Conservation (phyloP, 2,888 invertebrate genomes). For the Fragum fragum region DNA sequence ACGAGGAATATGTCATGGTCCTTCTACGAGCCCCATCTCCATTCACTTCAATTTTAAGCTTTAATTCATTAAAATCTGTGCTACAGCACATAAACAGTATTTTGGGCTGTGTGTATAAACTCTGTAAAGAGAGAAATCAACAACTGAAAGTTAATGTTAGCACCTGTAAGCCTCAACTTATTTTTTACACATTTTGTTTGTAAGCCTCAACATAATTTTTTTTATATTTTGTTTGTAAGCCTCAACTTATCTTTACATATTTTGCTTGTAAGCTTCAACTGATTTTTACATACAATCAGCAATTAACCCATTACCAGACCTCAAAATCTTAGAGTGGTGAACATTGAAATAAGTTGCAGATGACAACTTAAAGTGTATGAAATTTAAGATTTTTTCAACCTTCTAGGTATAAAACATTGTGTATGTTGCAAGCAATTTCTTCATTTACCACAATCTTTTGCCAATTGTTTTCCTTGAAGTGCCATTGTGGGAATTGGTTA, state of each 20-base stretch:
- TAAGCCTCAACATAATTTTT: neutral
- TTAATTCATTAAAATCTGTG: constrained; percentile 47
- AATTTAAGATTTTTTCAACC: too few species aligned
- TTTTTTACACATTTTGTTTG: neutral
- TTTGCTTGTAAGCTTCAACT: neutral
- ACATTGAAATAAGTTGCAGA: too few species aligned
- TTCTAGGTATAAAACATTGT: too few species aligned
- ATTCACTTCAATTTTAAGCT: constrained; percentile 1
- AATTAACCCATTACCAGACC: too few species aligned
- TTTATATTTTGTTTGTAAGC: neutral
- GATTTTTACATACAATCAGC: too few species aligned
- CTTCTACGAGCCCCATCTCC: neutral
- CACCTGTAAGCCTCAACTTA: neutral
- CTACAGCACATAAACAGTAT: constrained; percentile 68
- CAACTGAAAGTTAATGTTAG: neutral
- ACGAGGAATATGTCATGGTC: constrained; percentile 19
- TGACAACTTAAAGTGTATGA: too few species aligned
- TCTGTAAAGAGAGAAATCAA: constrained; percentile 53
- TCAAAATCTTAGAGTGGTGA: too few species aligned
- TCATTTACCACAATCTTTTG: too few species aligned
- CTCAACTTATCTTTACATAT: neutral
- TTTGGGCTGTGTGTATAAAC: constrained; percentile 69
- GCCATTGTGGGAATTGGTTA: too few species aligned
- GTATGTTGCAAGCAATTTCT: too few species aligned
- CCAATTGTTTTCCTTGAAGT: neutral